Evolutionary conservation across 2,113 vertebrate species (phyloP).

Genomic region (Hypanus sabinus): DNA sequence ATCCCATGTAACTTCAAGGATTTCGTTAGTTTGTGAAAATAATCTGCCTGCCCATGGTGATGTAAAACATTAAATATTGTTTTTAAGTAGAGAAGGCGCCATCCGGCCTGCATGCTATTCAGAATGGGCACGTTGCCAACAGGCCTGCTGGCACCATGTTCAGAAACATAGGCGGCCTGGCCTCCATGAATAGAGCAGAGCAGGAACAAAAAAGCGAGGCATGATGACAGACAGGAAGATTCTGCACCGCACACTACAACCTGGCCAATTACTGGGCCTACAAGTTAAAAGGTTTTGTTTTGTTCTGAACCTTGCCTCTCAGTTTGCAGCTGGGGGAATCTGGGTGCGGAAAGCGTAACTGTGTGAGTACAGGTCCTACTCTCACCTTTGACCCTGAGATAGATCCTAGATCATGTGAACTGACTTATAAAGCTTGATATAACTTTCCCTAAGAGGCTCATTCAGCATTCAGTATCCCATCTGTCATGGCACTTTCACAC

Average conservation of each 20-base stretch:
- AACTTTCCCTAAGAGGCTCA: conserved; percentile 40
- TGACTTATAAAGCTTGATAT: conserved; percentile 43
- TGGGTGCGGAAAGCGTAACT: conserved; percentile 19
- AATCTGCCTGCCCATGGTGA: conserved; percentile 62
- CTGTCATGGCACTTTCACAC: conserved; percentile 42
- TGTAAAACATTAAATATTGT: conserved; percentile 67
- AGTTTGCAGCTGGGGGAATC: conserved; percentile 24
- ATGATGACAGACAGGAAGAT: conserved; percentile 36
- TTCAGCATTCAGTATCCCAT: conserved; percentile 43
- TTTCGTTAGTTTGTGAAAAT: conserved; percentile 58
- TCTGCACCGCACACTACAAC: conserved; percentile 1
- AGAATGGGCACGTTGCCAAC: conserved; percentile 60
- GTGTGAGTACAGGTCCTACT: conserved; percentile 36
- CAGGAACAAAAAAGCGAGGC: conserved; percentile 49
- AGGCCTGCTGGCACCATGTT: conserved; percentile 49
- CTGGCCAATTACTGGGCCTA: conserved; percentile 30
- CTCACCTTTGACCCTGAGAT: conserved; percentile 41
- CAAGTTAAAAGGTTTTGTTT: conserved; percentile 31
- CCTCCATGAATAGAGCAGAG: conserved; percentile 52
- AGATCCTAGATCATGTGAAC: conserved; percentile 41
- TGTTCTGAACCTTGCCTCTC: conserved; percentile 28
- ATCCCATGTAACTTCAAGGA: conserved; percentile 52
- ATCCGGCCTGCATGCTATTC: conserved; percentile 58
- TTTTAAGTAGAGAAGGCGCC: conserved; percentile 69
- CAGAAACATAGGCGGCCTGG: conserved; percentile 56